These are phyloP conservation scores for Aphaenogaster rudis DNA, from an alignment of 1,140 invertebrate genomes.

Conservation along the genomic window DNA sequence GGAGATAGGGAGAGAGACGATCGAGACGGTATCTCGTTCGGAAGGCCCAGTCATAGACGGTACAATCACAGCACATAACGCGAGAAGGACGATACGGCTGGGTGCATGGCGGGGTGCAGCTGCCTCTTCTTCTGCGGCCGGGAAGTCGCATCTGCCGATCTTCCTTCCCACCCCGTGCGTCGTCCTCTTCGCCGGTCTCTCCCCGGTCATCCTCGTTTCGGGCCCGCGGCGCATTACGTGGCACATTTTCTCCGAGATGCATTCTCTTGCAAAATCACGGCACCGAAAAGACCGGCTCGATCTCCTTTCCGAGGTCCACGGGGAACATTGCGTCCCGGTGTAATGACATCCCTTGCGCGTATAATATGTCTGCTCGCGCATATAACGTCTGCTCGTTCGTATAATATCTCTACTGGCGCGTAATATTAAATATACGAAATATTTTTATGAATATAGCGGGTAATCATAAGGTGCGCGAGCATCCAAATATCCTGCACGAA, in stretches of 20 bases:
- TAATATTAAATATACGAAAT: constrained; percentile 64
- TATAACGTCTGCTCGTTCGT: constrained; percentile 31
- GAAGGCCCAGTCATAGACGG: constrained; percentile 24
- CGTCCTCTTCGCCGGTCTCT: constrained; percentile 46
- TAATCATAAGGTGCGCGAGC: constrained; percentile 62
- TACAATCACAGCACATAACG: constrained; percentile 57
- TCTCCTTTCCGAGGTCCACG: constrained; percentile 52
- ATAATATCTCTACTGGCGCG: constrained; percentile 52
- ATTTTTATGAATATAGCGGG: constrained; percentile 63
- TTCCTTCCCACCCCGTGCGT: constrained; percentile 29
- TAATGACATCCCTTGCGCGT: constrained; percentile 71
- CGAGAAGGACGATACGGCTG: constrained; percentile 59
- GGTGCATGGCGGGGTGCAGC: constrained; percentile 70
- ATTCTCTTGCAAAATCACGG: constrained; percentile 28
- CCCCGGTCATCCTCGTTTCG: constrained; percentile 70
- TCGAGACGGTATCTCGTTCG: constrained; percentile 30
- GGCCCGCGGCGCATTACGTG: constrained; percentile 76
- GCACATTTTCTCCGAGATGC: constrained; percentile 75
- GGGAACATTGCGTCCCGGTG: constrained; percentile 25
- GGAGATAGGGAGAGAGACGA: constrained; percentile 4
- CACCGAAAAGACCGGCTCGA: constrained; percentile 30
- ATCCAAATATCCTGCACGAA: constrained; percentile 10
- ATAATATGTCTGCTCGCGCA: constrained; percentile 51
- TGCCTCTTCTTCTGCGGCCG: constrained; percentile 70
- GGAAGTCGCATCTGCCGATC: constrained; percentile 66